Base-by-base conservation (phyloP, 2,113 vertebrate genomes). In the Hoplias malabaricus region DNA sequence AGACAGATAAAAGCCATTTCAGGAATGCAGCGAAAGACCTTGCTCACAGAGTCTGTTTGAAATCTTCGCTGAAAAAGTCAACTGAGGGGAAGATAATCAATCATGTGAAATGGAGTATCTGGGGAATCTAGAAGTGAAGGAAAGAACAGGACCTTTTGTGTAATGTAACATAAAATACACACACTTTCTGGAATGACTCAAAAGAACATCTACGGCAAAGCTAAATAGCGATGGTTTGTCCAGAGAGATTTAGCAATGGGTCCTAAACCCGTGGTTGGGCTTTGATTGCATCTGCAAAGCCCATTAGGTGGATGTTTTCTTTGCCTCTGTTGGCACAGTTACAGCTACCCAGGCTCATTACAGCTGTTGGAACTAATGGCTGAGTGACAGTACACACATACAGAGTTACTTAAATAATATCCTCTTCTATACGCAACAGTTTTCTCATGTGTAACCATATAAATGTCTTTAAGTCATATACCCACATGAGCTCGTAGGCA, bases 361-460 rank as follows among this genome's bases (percentile, higher is more conserved):
- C 90, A 90, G 90, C 90, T 90, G 90, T 90, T 89, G 85, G 83
- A 73, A 85, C 87, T 91, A 92, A 91, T 90, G 90, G 87, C 89
- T 89, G 87, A 88, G 85, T 83, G 83, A 90, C 73, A 76, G n/a
- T n/a, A n/a, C 69, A 72, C 54, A 73, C 36, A 42, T 38, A n/a
- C 73, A 87, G 87, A 88, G 83, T 84, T 84, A 88, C 87, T 88
- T 82, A 86, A 72, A 25, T 79, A 79, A 48, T 38, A 29, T 46
- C 25, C 23, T 66, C 53, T n/a, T 43, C 16, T 76, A 84, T 86
- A 87, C 84, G 81, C 25, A 8, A n/a, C n/a, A n/a, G n/a, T n/a
- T n/a, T n/a, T n/a, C n/a, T n/a, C n/a, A n/a, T n/a, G n/a, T n/a
- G n/a, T n/a, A n/a, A n/a, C n/a, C 54, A 21, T 54, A 61, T 3